Evolutionary conservation across 2,797 vertebrate genomes (phyloP).

Genomic region (Paratrypauchen microcephalus): DNA sequence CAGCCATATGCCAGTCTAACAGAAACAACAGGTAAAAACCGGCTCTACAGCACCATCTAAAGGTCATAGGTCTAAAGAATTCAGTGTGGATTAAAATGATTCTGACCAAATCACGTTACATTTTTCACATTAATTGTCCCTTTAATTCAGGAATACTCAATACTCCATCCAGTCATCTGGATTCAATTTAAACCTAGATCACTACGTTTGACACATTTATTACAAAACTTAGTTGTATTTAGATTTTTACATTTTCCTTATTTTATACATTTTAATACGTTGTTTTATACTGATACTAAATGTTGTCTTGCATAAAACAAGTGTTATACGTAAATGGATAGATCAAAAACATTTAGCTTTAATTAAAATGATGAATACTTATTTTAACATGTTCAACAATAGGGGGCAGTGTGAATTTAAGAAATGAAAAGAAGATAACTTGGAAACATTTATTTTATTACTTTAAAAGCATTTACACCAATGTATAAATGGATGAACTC

Average conservation of each 20-base stretch:
- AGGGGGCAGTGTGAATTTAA: conserved; percentile 67
- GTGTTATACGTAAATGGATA: too few relatives aligned
- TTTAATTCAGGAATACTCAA: not conserved
- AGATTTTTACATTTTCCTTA: not conserved
- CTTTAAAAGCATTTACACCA: conserved; percentile 47
- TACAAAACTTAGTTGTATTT: not conserved
- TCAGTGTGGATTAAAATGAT: not conserved
- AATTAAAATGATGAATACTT: too few relatives aligned
- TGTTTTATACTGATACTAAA: too few relatives aligned
- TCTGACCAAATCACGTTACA: not conserved
- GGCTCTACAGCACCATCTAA: conserved; percentile 24
- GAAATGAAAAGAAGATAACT: conserved; percentile 48
- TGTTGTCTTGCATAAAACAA: too few relatives aligned
- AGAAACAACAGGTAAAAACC: not conserved
- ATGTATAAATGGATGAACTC: conserved; percentile 46
- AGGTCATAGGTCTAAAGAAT: conserved; percentile 20
- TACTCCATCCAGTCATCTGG: not conserved
- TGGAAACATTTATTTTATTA: conserved; percentile 69
- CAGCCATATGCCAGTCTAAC: not conserved
- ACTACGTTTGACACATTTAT: not conserved
- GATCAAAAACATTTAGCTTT: too few relatives aligned
- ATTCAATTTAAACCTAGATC: not conserved
- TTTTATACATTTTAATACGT: not conserved
- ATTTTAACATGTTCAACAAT: conserved; percentile 28
- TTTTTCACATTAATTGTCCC: not conserved